phyloP scores from a whole-genome alignment of 2,888 invertebrate genomes.

The Atherix ibis region DNA sequence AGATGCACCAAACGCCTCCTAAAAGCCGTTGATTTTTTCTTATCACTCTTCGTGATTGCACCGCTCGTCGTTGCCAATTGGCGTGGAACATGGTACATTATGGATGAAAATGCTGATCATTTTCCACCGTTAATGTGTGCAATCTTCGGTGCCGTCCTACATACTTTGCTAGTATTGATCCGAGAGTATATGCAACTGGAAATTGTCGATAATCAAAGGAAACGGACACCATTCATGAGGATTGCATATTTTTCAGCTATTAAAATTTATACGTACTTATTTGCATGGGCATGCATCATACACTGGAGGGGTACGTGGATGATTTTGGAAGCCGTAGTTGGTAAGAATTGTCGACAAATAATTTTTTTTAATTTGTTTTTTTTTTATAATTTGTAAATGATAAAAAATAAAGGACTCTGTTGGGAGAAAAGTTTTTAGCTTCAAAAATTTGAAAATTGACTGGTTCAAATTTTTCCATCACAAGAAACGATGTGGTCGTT shows the following conservation, averaged over 20 bases:
- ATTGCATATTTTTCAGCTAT: slow-evolving; percentile 9
- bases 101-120: slow-evolving; percentile 33
- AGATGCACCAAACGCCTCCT: slow-evolving; percentile 12
- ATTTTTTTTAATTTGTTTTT: slow-evolving; percentile 1
- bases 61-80: slow-evolving; percentile 39
- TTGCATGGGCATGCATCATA: slow-evolving; percentile 34
- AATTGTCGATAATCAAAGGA: slow-evolving; percentile 12
- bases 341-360: slow-evolving; percentile 7
- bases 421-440: no score
- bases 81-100: slow-evolving; percentile 39
- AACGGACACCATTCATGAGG: slow-evolving; percentile 6
- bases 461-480: no score
- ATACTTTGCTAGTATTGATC: slow-evolving; percentile 39
- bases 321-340: slow-evolving; percentile 9
- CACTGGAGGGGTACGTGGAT: slow-evolving; percentile 29
- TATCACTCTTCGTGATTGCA: slow-evolving; percentile 13
- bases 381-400: no score
- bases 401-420: no score
- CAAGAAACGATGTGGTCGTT: no score
- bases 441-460: no score
- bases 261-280: slow-evolving; percentile 33
- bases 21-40: slow-evolving; percentile 11
- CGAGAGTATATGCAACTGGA: slow-evolving; percentile 31
- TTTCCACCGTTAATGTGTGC: slow-evolving; percentile 34
- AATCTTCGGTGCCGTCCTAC: slow-evolving; percentile 37